Percentiles rank a stretch among this genome's conserved stretches.
Evolutionary conservation across 2,797 vertebrate species (phyloP).

Genomic region (Scomberomorus guttatus): DNA sequence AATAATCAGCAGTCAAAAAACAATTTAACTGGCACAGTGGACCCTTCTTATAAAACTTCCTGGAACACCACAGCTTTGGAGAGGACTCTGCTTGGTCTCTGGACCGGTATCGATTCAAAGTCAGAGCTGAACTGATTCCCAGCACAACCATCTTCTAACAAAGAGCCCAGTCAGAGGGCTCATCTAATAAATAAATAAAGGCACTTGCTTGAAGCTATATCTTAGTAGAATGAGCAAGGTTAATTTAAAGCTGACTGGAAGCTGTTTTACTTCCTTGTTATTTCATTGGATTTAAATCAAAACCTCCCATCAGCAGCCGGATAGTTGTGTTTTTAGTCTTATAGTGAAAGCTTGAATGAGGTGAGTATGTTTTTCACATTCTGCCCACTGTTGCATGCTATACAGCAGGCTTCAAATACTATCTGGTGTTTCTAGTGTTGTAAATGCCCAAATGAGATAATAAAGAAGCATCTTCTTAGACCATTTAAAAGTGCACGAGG

Average conservation of each 20-base stretch:
- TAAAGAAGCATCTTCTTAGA: too few species aligned
- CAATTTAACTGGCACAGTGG: constrained; percentile 17
- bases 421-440: too few species aligned
- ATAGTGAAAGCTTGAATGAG: neutral
- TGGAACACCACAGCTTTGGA: constrained; percentile 57
- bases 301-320: neutral
- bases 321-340: neutral
- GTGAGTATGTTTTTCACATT: neutral
- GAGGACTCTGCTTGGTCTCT: neutral
- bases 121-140: constrained; percentile 16
- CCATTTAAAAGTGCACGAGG: too few species aligned
- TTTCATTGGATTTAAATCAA: constrained; percentile 9
- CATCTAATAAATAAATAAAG: neutral
- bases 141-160: constrained; percentile 11
- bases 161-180: constrained; percentile 30
- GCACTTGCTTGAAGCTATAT: neutral
- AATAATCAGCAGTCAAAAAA: neutral
- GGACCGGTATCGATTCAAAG: neutral
- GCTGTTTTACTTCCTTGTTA: neutral
- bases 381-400: neutral
- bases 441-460: too few species aligned
- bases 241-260: neutral
- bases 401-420: too few species aligned
- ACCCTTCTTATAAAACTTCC: constrained; percentile 41
- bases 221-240: neutral